A percentile compares a stretch with the other conserved stretches of the same genome.
Evolutionary conservation across 2,888 invertebrate species (phyloP).

Genomic region (Oxytorus armatus): DNA sequence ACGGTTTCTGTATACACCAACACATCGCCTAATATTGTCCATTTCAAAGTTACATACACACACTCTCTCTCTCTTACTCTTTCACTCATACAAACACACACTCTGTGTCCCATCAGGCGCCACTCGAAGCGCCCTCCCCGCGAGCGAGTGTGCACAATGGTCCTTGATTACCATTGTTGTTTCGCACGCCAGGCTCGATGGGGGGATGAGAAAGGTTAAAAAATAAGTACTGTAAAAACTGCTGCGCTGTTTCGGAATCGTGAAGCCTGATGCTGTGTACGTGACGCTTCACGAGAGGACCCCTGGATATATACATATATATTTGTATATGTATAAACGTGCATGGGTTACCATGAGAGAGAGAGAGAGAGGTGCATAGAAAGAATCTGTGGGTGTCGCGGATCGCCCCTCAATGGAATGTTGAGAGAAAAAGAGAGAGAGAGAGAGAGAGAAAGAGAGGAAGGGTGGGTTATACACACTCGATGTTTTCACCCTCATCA

Average conservation of each 20-base stretch:
- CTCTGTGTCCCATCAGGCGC: slow-evolving; percentile 41
- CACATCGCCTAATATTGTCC: slow-evolving; percentile 40
- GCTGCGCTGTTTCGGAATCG: slow-evolving; percentile 64
- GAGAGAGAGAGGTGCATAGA: slow-evolving; percentile 27
- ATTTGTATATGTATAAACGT: slow-evolving; percentile 30
- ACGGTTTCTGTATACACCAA: slow-evolving; percentile 3
- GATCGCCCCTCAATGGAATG: slow-evolving; percentile 61
- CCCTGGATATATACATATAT: slow-evolving; percentile 18
- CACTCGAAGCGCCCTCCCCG: slow-evolving; percentile 71
- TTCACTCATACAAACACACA: slow-evolving; percentile 12
- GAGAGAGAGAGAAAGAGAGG: slow-evolving; percentile 57
- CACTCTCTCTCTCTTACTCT: slow-evolving; percentile 51
- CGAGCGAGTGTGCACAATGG: slow-evolving; percentile 63
- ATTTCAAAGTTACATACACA: slow-evolving; percentile 60
- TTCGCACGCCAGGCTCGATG: slow-evolving; percentile 63
- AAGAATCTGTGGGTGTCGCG: slow-evolving; percentile 61
- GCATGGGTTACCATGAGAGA: slow-evolving; percentile 21
- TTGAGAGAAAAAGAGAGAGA: slow-evolving; percentile 54
- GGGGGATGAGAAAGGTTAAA: slow-evolving; percentile 63
- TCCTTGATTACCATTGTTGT: slow-evolving; percentile 71
- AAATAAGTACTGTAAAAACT: slow-evolving; percentile 69
- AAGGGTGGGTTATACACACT: slow-evolving; percentile 52
- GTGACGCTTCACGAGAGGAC: slow-evolving; percentile 54
- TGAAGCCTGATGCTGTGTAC: slow-evolving; percentile 62
- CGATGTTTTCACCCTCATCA: slow-evolving; percentile 64